Percentiles rank a stretch among this genome's conserved stretches.
Conservation (phyloP, 92 coral and sea anemone species). For the Palythoa grandis region DNA sequence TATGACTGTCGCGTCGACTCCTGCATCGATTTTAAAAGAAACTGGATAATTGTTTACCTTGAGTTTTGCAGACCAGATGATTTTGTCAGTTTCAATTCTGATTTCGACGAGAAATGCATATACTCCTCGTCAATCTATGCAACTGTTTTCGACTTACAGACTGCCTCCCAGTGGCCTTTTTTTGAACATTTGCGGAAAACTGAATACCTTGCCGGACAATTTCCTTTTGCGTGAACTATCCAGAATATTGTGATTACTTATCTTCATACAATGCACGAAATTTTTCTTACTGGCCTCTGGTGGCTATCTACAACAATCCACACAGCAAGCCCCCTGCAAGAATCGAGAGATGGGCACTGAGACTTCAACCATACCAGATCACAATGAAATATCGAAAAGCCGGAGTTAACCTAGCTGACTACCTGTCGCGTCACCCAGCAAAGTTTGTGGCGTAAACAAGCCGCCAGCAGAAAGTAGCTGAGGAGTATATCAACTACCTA, state of each 20-base stretch:
- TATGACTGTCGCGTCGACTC: not conserved
- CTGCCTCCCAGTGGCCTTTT: too few species aligned
- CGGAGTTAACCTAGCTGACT: constrained; percentile 52
- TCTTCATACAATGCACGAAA: too few species aligned
- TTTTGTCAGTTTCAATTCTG: constrained; percentile 23
- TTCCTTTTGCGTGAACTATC: too few species aligned
- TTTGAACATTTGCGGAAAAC: too few species aligned
- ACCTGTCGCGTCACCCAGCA: constrained; percentile 54
- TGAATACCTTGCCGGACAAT: too few species aligned
- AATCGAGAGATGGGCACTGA: constrained; percentile 53
- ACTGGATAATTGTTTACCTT: constrained; percentile 15
- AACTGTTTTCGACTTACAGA: too few species aligned
- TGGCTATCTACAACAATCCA: constrained; percentile 51
- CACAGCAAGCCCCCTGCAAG: constrained; percentile 52
- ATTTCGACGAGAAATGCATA: constrained; percentile 46
- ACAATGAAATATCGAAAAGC: constrained; percentile 52
- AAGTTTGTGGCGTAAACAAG: constrained; percentile 40
- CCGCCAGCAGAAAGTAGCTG: constrained; percentile 61
- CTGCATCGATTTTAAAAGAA: constrained; percentile 1
- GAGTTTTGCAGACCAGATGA: constrained; percentile 44
- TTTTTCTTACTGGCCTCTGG: constrained; percentile 68
- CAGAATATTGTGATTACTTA: too few species aligned
- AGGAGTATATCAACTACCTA: constrained; percentile 63
- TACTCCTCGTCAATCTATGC: constrained; percentile 17
- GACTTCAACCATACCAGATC: constrained; percentile 60